Conservation (phyloP, 2,113 vertebrate species). For the Mormoops blainvillei region DNA sequence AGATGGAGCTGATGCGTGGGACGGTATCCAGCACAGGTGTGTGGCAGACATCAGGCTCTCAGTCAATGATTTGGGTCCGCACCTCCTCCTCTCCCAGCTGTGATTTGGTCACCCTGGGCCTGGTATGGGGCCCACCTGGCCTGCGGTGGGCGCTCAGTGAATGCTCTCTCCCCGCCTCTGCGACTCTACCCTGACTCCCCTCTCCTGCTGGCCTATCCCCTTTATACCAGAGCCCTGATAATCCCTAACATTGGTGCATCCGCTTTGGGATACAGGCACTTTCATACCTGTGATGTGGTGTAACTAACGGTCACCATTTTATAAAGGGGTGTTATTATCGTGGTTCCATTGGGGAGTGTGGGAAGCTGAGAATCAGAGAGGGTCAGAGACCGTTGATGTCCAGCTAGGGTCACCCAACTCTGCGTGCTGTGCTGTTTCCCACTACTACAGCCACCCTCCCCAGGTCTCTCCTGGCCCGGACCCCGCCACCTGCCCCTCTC, state of each 20-base stretch:
- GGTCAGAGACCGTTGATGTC: fast-evolving
- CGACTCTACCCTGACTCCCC: neutral
- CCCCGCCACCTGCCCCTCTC: neutral
- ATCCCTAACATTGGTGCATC: neutral
- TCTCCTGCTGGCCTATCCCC: neutral
- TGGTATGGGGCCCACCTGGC: neutral
- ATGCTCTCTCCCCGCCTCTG: neutral
- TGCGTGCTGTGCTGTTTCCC: neutral
- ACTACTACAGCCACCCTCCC: fast-evolving
- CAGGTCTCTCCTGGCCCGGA: neutral
- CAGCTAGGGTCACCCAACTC: neutral
- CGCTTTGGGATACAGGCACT: neutral
- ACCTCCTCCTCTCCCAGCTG: neutral
- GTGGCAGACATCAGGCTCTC: neutral
- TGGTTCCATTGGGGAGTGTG: neutral
- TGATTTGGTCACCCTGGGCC: no score
- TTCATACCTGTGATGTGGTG: neutral
- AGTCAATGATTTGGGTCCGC: neutral
- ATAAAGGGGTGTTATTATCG: no score
- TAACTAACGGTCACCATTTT: neutral
- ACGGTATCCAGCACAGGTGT: neutral
- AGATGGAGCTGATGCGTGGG: neutral
- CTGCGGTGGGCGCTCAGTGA: neutral
- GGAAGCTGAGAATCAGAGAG: neutral
- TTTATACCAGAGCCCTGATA: neutral